Conservation (phyloP, 2,113 vertebrate species). For the Phylloscopus whistleri region DNA sequence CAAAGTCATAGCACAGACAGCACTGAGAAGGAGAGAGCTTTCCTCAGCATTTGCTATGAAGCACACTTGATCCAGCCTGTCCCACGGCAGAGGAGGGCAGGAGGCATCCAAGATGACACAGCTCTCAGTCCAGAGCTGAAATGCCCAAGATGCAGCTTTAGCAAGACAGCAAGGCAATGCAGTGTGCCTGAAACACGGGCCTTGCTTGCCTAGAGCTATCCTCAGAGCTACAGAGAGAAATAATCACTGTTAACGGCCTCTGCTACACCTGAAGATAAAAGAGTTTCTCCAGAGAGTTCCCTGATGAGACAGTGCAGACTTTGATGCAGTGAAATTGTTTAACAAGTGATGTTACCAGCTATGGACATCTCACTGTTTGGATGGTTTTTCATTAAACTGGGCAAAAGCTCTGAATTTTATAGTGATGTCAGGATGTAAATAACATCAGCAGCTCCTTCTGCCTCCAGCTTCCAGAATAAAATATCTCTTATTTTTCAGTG, state of each 20-base stretch:
- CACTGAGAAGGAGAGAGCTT: neutral
- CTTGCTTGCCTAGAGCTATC: neutral
- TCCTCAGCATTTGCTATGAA: neutral
- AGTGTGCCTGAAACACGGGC: fast-evolving
- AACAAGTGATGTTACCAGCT: neutral
- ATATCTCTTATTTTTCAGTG: neutral
- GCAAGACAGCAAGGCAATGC: neutral
- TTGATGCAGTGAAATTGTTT: neutral
- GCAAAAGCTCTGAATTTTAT: neutral
- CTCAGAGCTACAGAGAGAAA: neutral
- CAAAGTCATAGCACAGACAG: neutral
- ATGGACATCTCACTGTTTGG: neutral
- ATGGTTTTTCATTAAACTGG: neutral
- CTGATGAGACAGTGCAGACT: neutral
- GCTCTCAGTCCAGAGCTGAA: neutral
- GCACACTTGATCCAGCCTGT: fast-evolving
- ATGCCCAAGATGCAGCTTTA: neutral
- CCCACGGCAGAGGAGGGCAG: neutral
- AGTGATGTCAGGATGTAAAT: neutral
- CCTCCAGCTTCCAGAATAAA: neutral
- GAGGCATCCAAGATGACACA: neutral
- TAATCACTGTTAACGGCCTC: neutral
- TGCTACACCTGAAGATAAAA: neutral
- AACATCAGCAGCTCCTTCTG: neutral
- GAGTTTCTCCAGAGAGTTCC: neutral